Evolutionary conservation across 2,113 vertebrate species (phyloP).

Genomic region (Hyla sarda): DNA sequence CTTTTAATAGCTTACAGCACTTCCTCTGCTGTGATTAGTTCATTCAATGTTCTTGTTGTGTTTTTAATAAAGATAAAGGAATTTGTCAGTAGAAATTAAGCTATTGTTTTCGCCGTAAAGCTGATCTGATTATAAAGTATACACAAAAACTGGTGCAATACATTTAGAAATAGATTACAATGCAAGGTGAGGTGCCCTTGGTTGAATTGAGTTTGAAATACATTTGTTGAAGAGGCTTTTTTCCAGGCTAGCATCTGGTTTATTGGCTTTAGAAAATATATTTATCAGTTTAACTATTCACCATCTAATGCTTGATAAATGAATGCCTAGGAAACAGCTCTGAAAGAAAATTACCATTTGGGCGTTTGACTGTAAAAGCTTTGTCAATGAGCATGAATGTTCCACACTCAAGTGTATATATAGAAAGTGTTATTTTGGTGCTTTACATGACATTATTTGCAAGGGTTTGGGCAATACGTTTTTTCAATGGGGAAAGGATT

Average conservation of each 20-base stretch:
- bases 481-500: too few species aligned
- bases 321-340: neutral
- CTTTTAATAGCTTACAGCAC: constrained; percentile 19
- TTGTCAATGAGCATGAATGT: neutral
- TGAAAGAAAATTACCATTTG: neutral
- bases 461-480: too few species aligned
- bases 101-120: constrained; percentile 10
- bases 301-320: neutral
- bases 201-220: neutral
- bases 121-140: constrained; percentile 12
- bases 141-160: neutral
- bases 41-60: neutral
- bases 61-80: constrained; percentile 37
- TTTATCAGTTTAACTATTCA: neutral
- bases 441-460: too few species aligned
- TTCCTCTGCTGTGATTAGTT: constrained; percentile 16
- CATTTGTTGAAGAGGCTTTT: neutral
- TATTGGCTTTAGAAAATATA: neutral
- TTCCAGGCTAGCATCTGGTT: neutral
- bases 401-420: neutral
- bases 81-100: neutral
- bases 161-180: constrained; percentile 3
- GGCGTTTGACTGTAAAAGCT: neutral
- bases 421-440: too few species aligned
- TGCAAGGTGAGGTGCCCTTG: constrained; percentile 12